A percentile compares a stretch with the other conserved stretches of the same genome.
phyloP scores from a whole-genome alignment of 1,140 invertebrate genomes.

The Lineus longissimus region DNA sequence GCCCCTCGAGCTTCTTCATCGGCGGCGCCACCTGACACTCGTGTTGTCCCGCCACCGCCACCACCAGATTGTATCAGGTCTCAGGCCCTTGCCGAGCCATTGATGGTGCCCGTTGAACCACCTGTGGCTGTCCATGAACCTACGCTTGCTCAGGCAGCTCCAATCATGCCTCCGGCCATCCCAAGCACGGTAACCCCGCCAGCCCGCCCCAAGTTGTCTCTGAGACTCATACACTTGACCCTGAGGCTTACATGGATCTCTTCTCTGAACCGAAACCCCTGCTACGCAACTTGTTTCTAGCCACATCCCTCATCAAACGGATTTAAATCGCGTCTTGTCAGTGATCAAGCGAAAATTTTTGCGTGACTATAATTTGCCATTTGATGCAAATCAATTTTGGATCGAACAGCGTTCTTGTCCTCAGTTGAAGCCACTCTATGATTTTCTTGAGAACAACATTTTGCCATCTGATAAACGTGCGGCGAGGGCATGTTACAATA shows the following conservation, averaged over 20 bases:
- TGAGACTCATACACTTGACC: no score
- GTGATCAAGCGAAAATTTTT: background rate
- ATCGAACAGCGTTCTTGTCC: background rate
- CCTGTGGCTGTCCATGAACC: no score
- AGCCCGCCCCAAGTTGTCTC: no score
- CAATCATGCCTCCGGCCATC: no score
- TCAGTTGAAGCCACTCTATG: background rate
- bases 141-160: no score
- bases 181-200: no score
- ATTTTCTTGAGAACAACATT: constrained; percentile 1
- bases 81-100: no score
- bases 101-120: no score
- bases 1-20: no score
- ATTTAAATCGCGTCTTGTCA: background rate
- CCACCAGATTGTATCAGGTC: no score
- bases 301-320: background rate
- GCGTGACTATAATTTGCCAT: constrained; percentile 3
- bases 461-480: background rate
- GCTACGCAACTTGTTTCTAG: background rate
- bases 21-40: no score
- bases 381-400: background rate
- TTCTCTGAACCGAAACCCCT: background rate
- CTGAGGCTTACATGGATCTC: background rate
- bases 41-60: no score
- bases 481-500: background rate